phyloP scores from a whole-genome alignment of 1,140 invertebrate genomes.

The Drosophila pallidifrons region DNA sequence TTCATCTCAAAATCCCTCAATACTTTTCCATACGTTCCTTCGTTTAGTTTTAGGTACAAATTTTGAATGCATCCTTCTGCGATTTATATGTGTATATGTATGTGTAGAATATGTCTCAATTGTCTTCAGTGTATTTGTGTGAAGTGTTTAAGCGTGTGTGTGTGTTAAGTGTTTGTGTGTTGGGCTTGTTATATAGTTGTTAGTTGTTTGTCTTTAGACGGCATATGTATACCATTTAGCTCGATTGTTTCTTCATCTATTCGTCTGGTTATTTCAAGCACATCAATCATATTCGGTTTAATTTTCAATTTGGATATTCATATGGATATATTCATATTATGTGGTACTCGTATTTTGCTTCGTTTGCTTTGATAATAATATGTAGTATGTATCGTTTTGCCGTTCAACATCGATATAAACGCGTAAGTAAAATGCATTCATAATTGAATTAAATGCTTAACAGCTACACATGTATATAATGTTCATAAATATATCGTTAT shows the following conservation, averaged over 20 bases:
- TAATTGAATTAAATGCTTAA: slow-evolving; percentile 79
- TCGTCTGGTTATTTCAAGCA: slow-evolving; percentile 60
- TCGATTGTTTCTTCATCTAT: slow-evolving; percentile 46
- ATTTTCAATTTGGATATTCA: slow-evolving; percentile 9
- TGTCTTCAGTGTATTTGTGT: slow-evolving; percentile 2
- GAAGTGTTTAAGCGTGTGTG: neutral
- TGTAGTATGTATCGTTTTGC: slow-evolving; percentile 12
- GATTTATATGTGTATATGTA: slow-evolving; percentile 44
- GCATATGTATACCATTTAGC: slow-evolving; percentile 77
- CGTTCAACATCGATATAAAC: slow-evolving; percentile 68
- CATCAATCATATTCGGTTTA: slow-evolving; percentile 53
- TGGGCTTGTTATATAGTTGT: slow-evolving; percentile 22
- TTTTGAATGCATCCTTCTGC: slow-evolving; percentile 47
- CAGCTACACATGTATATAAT: slow-evolving; percentile 68
- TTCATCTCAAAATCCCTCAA: slow-evolving; percentile 15
- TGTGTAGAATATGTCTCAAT: slow-evolving; percentile 29
- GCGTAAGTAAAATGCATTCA: slow-evolving; percentile 68
- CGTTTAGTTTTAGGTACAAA: slow-evolving; percentile 67
- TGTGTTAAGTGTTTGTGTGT: slow-evolving; percentile 12
- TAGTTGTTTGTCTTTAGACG: slow-evolving; percentile 31
- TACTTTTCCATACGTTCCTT: neutral
- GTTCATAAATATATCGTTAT: slow-evolving; percentile 48
- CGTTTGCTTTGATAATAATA: neutral
- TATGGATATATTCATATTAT: slow-evolving; percentile 32
- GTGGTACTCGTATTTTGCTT: slow-evolving; percentile 11